Percentiles rank a stretch among this genome's conserved stretches.
These are phyloP conservation scores for Astreopora myriophthalma DNA, from an alignment of 64 coral and sea anemone genomes.

Conservation along the genomic window DNA sequence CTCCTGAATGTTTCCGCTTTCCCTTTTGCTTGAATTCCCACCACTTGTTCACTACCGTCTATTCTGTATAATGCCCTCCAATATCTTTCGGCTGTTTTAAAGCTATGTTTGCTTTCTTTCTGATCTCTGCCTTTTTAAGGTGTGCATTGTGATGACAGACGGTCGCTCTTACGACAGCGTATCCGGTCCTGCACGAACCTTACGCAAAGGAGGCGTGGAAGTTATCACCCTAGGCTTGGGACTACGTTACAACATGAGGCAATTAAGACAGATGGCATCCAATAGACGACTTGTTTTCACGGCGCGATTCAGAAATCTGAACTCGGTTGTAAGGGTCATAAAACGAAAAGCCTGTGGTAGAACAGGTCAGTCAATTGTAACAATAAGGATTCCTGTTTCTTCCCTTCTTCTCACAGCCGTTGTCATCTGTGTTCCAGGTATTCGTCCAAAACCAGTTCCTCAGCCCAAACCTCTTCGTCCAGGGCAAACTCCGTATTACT, in stretches of 20 bases:
- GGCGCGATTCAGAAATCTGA: constrained; percentile 56
- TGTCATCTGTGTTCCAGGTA: background rate
- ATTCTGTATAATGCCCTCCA: no score
- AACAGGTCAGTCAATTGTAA: background rate
- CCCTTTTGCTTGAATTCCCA: no score
- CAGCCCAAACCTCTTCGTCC: constrained; percentile 19
- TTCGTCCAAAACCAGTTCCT: background rate
- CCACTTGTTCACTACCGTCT: no score
- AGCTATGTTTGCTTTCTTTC: background rate
- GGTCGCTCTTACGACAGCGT: constrained; percentile 62
- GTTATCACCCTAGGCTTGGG: constrained; percentile 54
- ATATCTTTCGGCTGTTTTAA: no score
- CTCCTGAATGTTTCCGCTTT: no score
- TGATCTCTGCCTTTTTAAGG: background rate
- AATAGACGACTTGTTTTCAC: constrained; percentile 63
- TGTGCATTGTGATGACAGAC: constrained; percentile 62
- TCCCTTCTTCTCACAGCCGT: background rate
- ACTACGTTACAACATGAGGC: constrained; percentile 50
- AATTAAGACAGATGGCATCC: constrained; percentile 54
- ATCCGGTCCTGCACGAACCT: background rate
- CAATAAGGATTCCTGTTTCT: background rate
- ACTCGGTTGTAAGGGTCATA: constrained; percentile 48
- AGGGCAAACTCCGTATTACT: constrained; percentile 6
- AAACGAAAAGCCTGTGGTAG: constrained; percentile 32
- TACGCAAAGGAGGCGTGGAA: constrained; percentile 36